Conservation (phyloP, 2,888 invertebrate genomes). For the Cryptocheilus praepositus region DNA sequence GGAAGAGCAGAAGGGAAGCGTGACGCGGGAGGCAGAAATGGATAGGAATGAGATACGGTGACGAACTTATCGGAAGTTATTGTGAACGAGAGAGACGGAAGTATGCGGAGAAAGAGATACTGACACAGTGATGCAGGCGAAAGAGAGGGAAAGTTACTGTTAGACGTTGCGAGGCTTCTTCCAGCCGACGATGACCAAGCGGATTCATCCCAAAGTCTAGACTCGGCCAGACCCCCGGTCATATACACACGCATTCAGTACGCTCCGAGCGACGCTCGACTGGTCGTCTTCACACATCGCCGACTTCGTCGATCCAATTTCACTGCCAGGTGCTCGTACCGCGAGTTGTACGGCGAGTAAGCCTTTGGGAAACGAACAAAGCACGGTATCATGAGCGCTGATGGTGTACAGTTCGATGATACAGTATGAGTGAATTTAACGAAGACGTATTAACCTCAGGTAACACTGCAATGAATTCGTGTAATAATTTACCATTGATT, state of each 20-base stretch:
- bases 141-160: conserved; percentile 53
- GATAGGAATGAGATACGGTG: not conserved
- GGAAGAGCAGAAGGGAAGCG: not conserved
- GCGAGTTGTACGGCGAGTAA: too few relatives aligned
- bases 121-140: not conserved
- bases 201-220: conserved; percentile 45
- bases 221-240: conserved; percentile 37
- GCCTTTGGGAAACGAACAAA: too few relatives aligned
- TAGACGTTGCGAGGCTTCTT: conserved; percentile 42
- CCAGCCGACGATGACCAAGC: conserved; percentile 52
- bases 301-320: conserved; percentile 36
- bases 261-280: conserved; percentile 21
- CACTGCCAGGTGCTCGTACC: conserved; percentile 34
- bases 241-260: conserved; percentile 12
- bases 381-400: too few relatives aligned
- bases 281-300: conserved; percentile 31
- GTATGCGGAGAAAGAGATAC: not conserved
- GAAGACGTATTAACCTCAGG: too few relatives aligned
- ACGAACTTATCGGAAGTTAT: not conserved
- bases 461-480: too few relatives aligned
- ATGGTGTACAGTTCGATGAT: too few relatives aligned
- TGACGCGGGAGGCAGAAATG: too few relatives aligned
- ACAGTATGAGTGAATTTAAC: too few relatives aligned
- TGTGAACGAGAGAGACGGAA: conserved; percentile 7
- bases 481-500: too few relatives aligned